These are phyloP conservation scores for Rousettus leschenaultii DNA, from an alignment of 2,113 vertebrate species.

Conservation along the genomic window DNA sequence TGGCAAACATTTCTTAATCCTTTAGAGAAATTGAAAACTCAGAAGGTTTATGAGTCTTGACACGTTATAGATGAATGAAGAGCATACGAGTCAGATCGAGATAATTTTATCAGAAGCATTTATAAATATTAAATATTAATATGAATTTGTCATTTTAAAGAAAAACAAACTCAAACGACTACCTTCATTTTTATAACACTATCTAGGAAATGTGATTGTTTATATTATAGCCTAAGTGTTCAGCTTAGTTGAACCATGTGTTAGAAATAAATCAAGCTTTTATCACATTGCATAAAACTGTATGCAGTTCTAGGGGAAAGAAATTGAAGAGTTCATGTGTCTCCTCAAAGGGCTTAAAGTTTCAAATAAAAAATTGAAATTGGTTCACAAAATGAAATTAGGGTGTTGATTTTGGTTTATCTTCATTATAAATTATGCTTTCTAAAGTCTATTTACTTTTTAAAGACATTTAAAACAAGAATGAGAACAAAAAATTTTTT, in stretches of 20 bases:
- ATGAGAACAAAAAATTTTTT: neutral
- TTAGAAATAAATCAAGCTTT: conserved; percentile 36
- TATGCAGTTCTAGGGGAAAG: neutral
- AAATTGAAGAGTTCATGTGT: neutral
- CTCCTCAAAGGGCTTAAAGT: neutral
- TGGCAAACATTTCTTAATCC: neutral
- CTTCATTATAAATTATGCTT: neutral
- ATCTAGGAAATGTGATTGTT: neutral
- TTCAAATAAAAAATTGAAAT: conserved; percentile 44
- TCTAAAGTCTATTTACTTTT: conserved; percentile 23
- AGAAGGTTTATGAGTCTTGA: neutral
- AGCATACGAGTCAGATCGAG: neutral
- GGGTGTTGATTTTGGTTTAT: neutral
- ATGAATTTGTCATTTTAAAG: conserved; percentile 23
- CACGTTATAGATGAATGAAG: neutral
- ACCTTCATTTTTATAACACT: neutral
- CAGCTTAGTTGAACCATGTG: neutral
- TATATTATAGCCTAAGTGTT: neutral
- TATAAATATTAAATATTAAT: conserved; percentile 31
- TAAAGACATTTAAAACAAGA: conserved; percentile 36
- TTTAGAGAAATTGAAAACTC: conserved; percentile 27
- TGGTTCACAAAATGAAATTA: conserved; percentile 11
- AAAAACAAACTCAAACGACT: conserved; percentile 12
- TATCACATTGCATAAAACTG: neutral
- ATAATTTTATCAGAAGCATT: neutral